Percentiles rank a stretch among this genome's conserved stretches.
Conservation (phyloP, 1,140 invertebrate species). For the Camponotus pennsylvanicus region DNA sequence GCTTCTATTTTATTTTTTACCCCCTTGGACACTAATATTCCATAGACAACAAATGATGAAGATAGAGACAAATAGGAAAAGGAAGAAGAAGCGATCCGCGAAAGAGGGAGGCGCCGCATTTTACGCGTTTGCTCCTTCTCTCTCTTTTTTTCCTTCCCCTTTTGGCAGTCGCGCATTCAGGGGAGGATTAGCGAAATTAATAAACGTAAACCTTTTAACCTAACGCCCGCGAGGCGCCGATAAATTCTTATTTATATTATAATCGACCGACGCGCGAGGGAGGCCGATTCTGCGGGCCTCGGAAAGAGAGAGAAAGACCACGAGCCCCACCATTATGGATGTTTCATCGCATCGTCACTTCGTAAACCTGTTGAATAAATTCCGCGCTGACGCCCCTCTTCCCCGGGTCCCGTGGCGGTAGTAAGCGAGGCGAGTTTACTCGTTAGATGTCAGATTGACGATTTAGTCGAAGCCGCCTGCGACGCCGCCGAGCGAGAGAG, state of each 20-base stretch:
- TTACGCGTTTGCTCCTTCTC: conserved; percentile 31
- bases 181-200: conserved; percentile 83
- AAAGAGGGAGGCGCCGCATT: conserved; percentile 43
- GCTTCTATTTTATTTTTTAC: conserved; percentile 54
- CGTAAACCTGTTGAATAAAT: conserved; percentile 84
- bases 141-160: neutral
- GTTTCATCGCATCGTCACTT: conserved; percentile 84
- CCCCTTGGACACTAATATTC: conserved; percentile 56
- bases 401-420: conserved; percentile 36
- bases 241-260: conserved; percentile 85
- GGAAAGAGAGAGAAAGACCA: conserved; percentile 51
- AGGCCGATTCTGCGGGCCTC: conserved; percentile 38
- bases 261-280: conserved; percentile 70
- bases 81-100: conserved; percentile 63
- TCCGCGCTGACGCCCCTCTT: conserved; percentile 70
- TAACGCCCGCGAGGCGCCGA: conserved; percentile 78
- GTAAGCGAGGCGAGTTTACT: conserved; percentile 68
- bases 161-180: conserved; percentile 62
- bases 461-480: conserved; percentile 34
- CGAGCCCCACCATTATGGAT: conserved; percentile 79
- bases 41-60: conserved; percentile 58
- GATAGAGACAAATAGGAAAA: conserved; percentile 40
- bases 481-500: neutral
- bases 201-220: conserved; percentile 84
- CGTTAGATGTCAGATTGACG: conserved; percentile 67